These are phyloP conservation scores for Lithobius niger DNA, from an alignment of 1,140 invertebrate genomes.

Conservation along the genomic window DNA sequence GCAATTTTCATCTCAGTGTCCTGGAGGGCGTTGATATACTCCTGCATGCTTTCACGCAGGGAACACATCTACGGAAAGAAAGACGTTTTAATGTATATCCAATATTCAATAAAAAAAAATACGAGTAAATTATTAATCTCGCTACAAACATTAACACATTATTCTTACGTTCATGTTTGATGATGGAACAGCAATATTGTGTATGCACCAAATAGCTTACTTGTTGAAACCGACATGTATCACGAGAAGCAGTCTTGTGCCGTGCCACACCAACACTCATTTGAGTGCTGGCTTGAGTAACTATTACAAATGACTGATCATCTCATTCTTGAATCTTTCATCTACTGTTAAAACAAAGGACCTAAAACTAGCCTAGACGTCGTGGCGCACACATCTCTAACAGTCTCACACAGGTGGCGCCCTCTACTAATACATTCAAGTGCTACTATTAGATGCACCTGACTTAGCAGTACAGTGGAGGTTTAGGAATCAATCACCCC, in stretches of 20 bases:
- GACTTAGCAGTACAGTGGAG: too few species aligned
- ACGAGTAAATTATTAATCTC: neutral
- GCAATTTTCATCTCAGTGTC: conserved; percentile 37
- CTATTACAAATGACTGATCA: neutral
- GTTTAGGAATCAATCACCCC: too few species aligned
- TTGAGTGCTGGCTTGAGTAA: too few species aligned
- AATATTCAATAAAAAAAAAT: neutral
- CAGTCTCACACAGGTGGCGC: too few species aligned
- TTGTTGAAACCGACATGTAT: neutral
- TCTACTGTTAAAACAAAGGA: neutral
- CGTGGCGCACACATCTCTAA: too few species aligned
- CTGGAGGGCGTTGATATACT: conserved; percentile 39
- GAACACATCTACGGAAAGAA: conserved; percentile 28
- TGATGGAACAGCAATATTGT: neutral
- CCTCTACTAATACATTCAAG: too few species aligned
- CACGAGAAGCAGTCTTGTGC: too few species aligned
- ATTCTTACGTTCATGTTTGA: neutral
- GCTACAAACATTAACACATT: neutral
- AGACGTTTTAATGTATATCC: conserved; percentile 1
- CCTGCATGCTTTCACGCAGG: conserved; percentile 42
- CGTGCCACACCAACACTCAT: too few species aligned
- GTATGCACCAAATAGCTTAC: neutral
- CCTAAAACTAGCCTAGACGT: too few species aligned
- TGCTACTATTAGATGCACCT: too few species aligned
- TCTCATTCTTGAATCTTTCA: neutral